Conservation (phyloP, 2,113 vertebrate species). For the Nematolebias whitei region DNA sequence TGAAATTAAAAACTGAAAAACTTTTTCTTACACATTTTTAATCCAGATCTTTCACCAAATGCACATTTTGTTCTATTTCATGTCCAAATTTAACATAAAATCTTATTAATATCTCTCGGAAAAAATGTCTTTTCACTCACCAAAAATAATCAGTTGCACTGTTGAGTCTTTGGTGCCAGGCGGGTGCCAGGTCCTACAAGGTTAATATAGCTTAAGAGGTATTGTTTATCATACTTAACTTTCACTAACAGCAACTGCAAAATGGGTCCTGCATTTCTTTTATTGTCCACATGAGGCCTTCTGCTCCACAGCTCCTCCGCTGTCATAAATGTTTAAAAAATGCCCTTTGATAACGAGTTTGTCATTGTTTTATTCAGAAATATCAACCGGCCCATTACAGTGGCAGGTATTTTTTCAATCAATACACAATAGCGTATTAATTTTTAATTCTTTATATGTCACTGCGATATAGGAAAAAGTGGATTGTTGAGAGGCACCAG, state of each 20-base stretch:
- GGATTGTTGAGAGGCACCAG: conserved; percentile 62
- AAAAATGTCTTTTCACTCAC: conserved; percentile 46
- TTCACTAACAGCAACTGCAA: conserved; percentile 60
- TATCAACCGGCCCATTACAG: conserved; percentile 80
- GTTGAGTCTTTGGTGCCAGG: conserved; percentile 38
- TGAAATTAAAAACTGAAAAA: conserved; percentile 62
- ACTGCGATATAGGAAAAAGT: conserved; percentile 68
- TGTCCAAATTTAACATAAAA: conserved; percentile 29
- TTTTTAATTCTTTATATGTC: conserved; percentile 83
- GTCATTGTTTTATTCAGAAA: conserved; percentile 85
- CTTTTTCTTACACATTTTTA: conserved; percentile 22
- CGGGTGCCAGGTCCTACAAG: conserved; percentile 48
- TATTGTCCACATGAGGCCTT: conserved; percentile 67
- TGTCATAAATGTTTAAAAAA: conserved; percentile 85
- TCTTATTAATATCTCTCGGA: conserved; percentile 15
- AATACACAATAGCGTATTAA: conserved; percentile 80
- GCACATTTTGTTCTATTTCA: conserved; percentile 19
- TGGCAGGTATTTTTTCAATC: conserved; percentile 81
- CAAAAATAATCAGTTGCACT: conserved; percentile 64
- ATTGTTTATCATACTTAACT: conserved; percentile 66
- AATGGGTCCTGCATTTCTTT: conserved; percentile 64
- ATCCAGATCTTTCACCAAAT: conserved; percentile 17
- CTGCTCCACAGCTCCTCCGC: conserved; percentile 70
- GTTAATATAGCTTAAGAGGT: conserved; percentile 64
- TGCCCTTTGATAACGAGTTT: conserved; percentile 85